These are phyloP conservation scores for Metaphire vulgaris DNA, from an alignment of 1,140 invertebrate species.

Conservation along the genomic window DNA sequence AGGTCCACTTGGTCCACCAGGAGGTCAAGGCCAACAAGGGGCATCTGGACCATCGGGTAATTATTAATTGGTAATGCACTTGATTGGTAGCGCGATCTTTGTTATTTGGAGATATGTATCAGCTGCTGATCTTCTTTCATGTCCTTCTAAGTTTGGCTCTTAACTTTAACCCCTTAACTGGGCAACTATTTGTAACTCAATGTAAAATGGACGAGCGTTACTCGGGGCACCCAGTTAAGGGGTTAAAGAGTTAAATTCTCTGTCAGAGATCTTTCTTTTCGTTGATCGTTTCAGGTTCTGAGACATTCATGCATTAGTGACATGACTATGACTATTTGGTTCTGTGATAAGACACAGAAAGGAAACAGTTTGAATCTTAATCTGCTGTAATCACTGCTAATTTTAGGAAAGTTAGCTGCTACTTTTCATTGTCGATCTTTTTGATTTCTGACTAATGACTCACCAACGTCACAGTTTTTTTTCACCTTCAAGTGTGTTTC, in stretches of 20 bases:
- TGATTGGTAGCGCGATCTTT: slow-evolving; percentile 61
- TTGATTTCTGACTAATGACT: not conserved
- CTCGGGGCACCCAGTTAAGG: too few relatives aligned
- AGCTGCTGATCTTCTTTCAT: not conserved
- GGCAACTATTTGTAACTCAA: too few relatives aligned
- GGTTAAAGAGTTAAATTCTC: too few relatives aligned
- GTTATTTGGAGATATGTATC: not conserved
- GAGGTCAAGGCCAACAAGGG: not conserved
- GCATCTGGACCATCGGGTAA: not conserved
- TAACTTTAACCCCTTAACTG: slow-evolving; percentile 41
- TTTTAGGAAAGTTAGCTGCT: not conserved
- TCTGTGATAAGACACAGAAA: too few relatives aligned
- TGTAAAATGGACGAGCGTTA: too few relatives aligned
- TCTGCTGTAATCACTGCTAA: not conserved
- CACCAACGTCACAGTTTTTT: not conserved
- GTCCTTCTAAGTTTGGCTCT: slow-evolving; percentile 56
- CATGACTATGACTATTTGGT: too few relatives aligned
- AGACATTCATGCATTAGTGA: too few relatives aligned
- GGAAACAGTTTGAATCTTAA: too few relatives aligned
- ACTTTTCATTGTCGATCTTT: not conserved
- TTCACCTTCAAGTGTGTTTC: too few relatives aligned
- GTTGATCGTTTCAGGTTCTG: too few relatives aligned
- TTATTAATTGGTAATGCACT: slow-evolving; percentile 62
- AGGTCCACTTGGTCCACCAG: not conserved
- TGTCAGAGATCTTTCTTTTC: too few relatives aligned